Conservation (phyloP, 2,113 vertebrate species). For the Heterochromis multidens region DNA sequence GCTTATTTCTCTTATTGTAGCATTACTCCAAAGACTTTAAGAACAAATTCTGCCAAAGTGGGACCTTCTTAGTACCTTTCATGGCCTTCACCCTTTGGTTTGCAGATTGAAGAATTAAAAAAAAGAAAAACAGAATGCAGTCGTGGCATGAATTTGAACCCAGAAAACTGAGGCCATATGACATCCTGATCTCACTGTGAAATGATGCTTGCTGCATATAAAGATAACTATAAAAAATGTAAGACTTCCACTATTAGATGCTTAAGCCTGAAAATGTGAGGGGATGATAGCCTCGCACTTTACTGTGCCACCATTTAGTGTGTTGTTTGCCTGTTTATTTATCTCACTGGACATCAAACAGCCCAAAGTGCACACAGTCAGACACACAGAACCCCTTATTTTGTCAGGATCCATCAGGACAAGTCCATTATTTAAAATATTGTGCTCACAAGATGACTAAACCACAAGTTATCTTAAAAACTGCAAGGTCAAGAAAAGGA, state of each 20-base stretch:
- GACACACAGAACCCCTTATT: neutral
- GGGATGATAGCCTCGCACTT: neutral
- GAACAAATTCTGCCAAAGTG: constrained; percentile 10
- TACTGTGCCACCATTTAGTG: neutral
- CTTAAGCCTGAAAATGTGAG: neutral
- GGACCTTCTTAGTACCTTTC: constrained; percentile 10
- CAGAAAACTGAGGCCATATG: neutral
- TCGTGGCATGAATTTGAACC: neutral
- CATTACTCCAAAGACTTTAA: neutral
- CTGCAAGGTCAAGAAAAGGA: neutral
- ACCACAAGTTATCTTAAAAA: neutral
- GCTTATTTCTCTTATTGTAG: constrained; percentile 21
- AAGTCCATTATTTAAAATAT: neutral
- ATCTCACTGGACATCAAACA: neutral
- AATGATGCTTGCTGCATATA: neutral
- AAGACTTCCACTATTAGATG: neutral
- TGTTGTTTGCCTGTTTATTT: constrained; percentile 3
- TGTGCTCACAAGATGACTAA: neutral
- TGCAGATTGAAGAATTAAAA: constrained; percentile 19
- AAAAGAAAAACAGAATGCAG: neutral
- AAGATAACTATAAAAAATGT: neutral
- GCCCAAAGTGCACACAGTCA: neutral
- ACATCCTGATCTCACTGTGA: neutral
- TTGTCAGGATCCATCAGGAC: neutral
- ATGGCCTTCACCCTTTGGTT: constrained; percentile 12